Conservation (phyloP, 2,113 vertebrate genomes). For the Trogon surrucura region DNA sequence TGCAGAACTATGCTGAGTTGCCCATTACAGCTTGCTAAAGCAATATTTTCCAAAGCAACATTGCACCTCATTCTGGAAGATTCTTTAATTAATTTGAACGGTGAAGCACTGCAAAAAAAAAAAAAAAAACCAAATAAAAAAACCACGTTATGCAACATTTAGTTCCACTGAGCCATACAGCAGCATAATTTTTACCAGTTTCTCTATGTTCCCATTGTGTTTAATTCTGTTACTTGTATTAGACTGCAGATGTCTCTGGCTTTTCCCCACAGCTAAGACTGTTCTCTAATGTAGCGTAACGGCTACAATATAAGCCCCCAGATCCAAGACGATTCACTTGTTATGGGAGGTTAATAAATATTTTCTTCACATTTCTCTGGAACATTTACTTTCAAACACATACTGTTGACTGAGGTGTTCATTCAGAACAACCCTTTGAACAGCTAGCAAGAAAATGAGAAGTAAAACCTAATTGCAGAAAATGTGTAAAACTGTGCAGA, state of each 20-base stretch:
- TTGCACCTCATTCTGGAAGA: constrained; percentile 42
- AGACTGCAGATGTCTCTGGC: constrained; percentile 59
- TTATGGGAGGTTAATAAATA: constrained; percentile 48
- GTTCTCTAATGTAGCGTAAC: constrained; percentile 41
- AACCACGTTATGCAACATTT: constrained; percentile 59
- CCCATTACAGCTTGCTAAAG: not conserved
- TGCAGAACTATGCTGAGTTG: not conserved
- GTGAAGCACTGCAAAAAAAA: constrained; percentile 39
- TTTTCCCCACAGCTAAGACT: constrained; percentile 55
- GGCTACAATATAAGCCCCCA: constrained; percentile 12
- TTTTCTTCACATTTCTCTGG: constrained; percentile 37
- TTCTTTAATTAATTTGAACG: constrained; percentile 67
- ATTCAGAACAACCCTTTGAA: not conserved
- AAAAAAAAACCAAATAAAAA: not conserved
- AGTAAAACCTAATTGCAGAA: constrained; percentile 36
- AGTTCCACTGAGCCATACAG: constrained; percentile 50
- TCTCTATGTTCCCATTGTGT: constrained; percentile 48
- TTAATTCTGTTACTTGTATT: constrained; percentile 44
- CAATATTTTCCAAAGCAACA: constrained; percentile 32
- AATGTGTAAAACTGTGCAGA: not conserved
- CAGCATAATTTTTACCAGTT: constrained; percentile 54
- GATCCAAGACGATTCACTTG: constrained; percentile 41
- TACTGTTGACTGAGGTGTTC: not conserved
- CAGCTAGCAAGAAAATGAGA: constrained; percentile 17
- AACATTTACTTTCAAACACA: constrained; percentile 65